Percentiles rank a stretch among this genome's conserved stretches.
Conservation (phyloP, 2,797 vertebrate species). For the Periparus ater region DNA sequence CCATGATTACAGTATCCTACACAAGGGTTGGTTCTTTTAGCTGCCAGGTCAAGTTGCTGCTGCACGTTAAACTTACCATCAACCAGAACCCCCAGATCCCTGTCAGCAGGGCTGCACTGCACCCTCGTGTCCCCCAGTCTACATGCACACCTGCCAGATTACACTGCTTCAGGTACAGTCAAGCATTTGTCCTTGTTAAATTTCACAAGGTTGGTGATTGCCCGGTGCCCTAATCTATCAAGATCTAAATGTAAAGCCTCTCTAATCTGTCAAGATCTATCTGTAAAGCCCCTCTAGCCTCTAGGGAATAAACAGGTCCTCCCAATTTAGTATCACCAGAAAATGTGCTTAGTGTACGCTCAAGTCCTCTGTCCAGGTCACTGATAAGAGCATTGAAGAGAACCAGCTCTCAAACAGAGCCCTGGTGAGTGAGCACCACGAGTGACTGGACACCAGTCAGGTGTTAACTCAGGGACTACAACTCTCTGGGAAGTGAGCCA, state of each 20-base stretch:
- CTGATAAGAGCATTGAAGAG: not conserved
- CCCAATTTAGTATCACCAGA: not conserved
- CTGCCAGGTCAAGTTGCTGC: not conserved
- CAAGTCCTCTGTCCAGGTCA: not conserved
- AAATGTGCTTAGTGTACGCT: not conserved
- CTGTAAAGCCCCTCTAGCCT: not conserved
- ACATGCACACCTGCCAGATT: not conserved
- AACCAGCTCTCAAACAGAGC: not conserved
- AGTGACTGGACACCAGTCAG: not conserved
- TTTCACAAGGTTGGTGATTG: fast-evolving
- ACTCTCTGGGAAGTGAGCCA: not conserved
- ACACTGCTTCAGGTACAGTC: not conserved
- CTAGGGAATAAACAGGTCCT: not conserved
- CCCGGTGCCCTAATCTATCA: not conserved
- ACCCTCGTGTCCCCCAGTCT: not conserved
- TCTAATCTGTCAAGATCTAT: not conserved
- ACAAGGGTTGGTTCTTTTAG: not conserved
- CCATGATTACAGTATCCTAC: not conserved
- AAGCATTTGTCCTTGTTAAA: not conserved
- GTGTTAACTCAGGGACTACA: not conserved
- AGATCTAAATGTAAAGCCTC: not conserved
- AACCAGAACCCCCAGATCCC: not conserved
- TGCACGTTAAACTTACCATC: fast-evolving
- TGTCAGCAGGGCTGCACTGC: not conserved
- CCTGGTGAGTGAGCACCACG: not conserved